A percentile compares a stretch with the other conserved stretches of the same genome.
Conservation (phyloP, 1,140 invertebrate species). For the Ooceraea biroi region DNA sequence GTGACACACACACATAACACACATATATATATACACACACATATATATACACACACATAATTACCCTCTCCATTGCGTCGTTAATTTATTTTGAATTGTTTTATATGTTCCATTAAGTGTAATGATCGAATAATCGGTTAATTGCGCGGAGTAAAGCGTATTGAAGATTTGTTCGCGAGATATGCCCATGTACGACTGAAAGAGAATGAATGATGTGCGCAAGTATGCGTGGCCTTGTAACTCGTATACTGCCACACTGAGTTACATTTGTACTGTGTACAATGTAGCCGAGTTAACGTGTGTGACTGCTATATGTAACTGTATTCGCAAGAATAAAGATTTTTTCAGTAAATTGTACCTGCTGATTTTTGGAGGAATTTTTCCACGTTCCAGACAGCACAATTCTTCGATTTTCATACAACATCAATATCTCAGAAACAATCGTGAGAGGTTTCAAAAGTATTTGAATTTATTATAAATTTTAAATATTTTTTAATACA, state of each 20-base stretch:
- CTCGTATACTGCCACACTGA: slow-evolving; percentile 75
- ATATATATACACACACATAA: slow-evolving; percentile 40
- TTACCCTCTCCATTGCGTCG: slow-evolving; percentile 74
- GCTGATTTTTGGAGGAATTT: background rate
- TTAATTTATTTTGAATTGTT: slow-evolving; percentile 85
- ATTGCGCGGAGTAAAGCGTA: slow-evolving; percentile 65
- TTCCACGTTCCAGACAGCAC: background rate
- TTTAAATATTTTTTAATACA: too few species aligned
- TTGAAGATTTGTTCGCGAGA: slow-evolving; percentile 63
- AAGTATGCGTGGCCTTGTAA: slow-evolving; percentile 46
- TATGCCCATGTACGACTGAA: slow-evolving; percentile 61
- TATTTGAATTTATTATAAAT: too few species aligned
- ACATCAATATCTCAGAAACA: too few species aligned
- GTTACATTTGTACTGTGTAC: slow-evolving; percentile 81
- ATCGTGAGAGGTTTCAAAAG: too few species aligned
- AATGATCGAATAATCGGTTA: slow-evolving; percentile 76
- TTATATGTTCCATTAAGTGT: slow-evolving; percentile 82
- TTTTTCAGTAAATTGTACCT: slow-evolving; percentile 81
- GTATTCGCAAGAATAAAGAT: slow-evolving; percentile 82
- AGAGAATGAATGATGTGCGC: slow-evolving; percentile 61
- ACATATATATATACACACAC: background rate
- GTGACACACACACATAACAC: background rate
- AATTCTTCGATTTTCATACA: background rate
- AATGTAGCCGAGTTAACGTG: slow-evolving; percentile 78
- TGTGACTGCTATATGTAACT: slow-evolving; percentile 79